Evolutionary conservation across 2,888 invertebrate species (phyloP), one percentile per base, ranked within the genome.

Genomic region (Suillia variegata): DNA sequence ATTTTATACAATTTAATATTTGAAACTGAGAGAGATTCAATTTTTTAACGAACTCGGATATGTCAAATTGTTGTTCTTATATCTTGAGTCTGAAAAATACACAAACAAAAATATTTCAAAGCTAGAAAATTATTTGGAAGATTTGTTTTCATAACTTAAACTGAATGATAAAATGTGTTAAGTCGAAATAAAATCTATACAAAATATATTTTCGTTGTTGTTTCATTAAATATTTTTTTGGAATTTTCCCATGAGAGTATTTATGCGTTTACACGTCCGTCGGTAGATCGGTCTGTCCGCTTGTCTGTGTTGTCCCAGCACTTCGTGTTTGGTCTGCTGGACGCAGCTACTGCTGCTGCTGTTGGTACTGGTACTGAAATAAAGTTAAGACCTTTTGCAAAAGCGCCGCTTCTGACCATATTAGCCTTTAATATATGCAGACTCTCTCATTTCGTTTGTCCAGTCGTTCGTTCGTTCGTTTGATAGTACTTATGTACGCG

Each of bases 401-500:
- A n/a, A 58, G 54, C 54, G 54, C 55, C 52, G 55, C 45, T 58
- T 52, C 53, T 58, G 60, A 55, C 62, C 56, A 60, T 60, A 60
- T 58, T 60, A 58, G 58, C 60, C 52, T 59, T 54, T 62, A 60
- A 62, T 62, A 18, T 60, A 60, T 60, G 59, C 59, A 56, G 42
- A 21, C 54, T 22, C 42, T 15, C 45, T 18, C 5, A n/a, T 38
- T 26, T 3, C 20, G 38, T n/a, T 38, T n/a, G 38, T n/a, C n/a
- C 15, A n/a, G 13, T 38, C 10, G 38, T n/a, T 38, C 15, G 38
- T 38, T 13, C 38, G 10, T 26, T 26, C 26, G 26, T 26, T 26
- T 10, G 26, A 10, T 38, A 4, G 45, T 45, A 18, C n/a, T n/a
- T n/a, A n/a, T 5, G 20, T 45, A 3, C 45, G 15, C 52, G 21